Evolutionary conservation across 2,797 vertebrate genomes (phyloP).

Genomic region (Borostomias antarcticus): DNA sequence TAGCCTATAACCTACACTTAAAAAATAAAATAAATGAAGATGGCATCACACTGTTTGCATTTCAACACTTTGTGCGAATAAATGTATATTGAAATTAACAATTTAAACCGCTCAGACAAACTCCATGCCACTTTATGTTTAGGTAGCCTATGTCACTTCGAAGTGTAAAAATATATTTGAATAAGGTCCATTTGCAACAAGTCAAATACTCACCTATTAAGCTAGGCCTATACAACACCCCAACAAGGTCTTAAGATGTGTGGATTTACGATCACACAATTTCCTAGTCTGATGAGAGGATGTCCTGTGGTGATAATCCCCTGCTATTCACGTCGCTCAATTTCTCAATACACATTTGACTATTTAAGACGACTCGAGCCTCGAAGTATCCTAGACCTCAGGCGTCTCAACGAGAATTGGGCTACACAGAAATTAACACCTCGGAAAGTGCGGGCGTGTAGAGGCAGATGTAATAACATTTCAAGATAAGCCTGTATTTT

Average conservation of each 20-base stretch:
- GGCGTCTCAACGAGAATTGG: slow-evolving; percentile 35
- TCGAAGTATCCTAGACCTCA: slow-evolving; percentile 31
- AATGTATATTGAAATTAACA: not conserved
- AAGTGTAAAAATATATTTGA: slow-evolving; percentile 64
- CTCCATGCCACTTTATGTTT: too few species aligned
- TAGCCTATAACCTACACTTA: too few species aligned
- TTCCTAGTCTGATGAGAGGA: slow-evolving; percentile 62
- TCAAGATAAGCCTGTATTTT: slow-evolving; percentile 7
- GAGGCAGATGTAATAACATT: slow-evolving; percentile 9
- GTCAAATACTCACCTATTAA: too few species aligned
- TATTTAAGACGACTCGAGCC: slow-evolving; percentile 45
- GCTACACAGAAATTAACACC: slow-evolving; percentile 59
- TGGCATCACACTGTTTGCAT: not conserved
- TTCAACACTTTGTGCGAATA: not conserved
- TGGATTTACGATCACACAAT: slow-evolving; percentile 56
- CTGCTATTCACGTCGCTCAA: slow-evolving; percentile 57
- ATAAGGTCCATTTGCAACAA: slow-evolving; percentile 51
- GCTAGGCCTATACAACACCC: slow-evolving; percentile 43
- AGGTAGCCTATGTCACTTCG: slow-evolving; percentile 40
- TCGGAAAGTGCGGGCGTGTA: not conserved
- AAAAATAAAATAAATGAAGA: not conserved
- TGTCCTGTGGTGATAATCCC: slow-evolving; percentile 73
- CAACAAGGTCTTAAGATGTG: slow-evolving; percentile 60
- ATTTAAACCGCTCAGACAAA: not conserved
- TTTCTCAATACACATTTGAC: slow-evolving; percentile 75